Evolutionary conservation across 2,888 invertebrate genomes (phyloP).

Genomic region (Thelaira solivaga): DNA sequence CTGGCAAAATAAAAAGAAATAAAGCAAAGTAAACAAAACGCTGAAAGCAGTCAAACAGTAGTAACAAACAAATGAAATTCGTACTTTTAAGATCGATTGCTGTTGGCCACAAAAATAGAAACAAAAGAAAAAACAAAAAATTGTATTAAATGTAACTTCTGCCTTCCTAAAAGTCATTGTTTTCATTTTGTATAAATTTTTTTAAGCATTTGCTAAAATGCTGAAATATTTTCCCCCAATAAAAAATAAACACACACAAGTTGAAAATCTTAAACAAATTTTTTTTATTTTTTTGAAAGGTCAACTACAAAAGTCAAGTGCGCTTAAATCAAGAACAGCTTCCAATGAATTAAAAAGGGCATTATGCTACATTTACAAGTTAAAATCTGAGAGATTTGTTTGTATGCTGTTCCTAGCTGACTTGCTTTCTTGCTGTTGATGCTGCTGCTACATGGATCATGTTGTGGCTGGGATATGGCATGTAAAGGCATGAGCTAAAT

Average conservation of each 20-base stretch:
- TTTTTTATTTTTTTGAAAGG: too few species aligned
- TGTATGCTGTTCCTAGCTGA: neutral
- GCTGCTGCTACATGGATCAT: constrained; percentile 12
- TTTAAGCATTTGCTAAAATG: constrained; percentile 24
- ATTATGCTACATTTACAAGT: constrained; percentile 25
- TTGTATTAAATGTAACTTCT: constrained; percentile 16
- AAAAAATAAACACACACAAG: constrained; percentile 21
- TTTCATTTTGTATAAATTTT: constrained; percentile 17
- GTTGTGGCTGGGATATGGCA: constrained; percentile 34
- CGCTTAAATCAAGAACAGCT: constrained; percentile 62
- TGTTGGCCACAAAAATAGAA: constrained; percentile 26
- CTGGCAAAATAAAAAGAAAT: constrained; percentile 23
- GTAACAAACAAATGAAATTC: constrained; percentile 53
- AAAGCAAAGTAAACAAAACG: neutral
- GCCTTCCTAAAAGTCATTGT: neutral
- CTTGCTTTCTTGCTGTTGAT: neutral
- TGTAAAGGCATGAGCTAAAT: constrained; percentile 55
- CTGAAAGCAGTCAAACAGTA: constrained; percentile 48
- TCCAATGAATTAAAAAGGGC: constrained; percentile 60
- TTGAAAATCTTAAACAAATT: constrained; percentile 51
- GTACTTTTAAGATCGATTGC: constrained; percentile 54
- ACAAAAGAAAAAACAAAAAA: neutral
- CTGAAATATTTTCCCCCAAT: constrained; percentile 28
- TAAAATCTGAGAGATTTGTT: too few species aligned
- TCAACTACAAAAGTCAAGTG: constrained; percentile 60